A percentile compares a stretch with the other conserved stretches of the same genome.
Conservation (phyloP, 2,797 vertebrate species). For the Neopelma chrysocephalum region DNA sequence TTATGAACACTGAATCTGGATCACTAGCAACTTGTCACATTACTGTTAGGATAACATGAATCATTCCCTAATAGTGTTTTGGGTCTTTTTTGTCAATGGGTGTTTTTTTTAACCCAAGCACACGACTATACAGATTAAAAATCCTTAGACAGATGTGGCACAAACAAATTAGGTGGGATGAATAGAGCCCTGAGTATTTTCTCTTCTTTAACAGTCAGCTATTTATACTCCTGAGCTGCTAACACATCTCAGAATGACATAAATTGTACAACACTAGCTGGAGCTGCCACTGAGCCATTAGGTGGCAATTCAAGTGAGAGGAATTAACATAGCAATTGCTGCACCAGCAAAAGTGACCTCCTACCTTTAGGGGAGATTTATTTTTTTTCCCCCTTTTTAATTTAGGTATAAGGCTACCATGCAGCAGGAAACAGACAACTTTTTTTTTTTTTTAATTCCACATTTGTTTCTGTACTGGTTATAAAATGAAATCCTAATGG, state of each 20-base stretch:
- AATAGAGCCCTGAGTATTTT: not conserved
- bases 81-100: fast-evolving
- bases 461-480: not conserved
- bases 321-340: not conserved
- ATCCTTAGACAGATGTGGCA: not conserved
- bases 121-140: not conserved
- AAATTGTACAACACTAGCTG: not conserved
- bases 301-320: not conserved
- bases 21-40: not conserved
- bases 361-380: not conserved
- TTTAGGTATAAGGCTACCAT: not conserved
- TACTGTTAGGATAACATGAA: not conserved
- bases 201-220: not conserved
- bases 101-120: not conserved
- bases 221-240: not conserved
- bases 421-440: not conserved
- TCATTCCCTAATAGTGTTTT: not conserved
- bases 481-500: not conserved
- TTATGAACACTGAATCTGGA: not conserved
- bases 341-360: not conserved
- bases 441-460: not conserved
- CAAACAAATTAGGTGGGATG: not conserved
- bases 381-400: not conserved
- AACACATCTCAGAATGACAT: not conserved
- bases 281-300: not conserved